Evolutionary conservation across 2,113 vertebrate genomes (phyloP), one percentile per base, ranked within the genome.

Genomic region (Lichenostomus cassidix): DNA sequence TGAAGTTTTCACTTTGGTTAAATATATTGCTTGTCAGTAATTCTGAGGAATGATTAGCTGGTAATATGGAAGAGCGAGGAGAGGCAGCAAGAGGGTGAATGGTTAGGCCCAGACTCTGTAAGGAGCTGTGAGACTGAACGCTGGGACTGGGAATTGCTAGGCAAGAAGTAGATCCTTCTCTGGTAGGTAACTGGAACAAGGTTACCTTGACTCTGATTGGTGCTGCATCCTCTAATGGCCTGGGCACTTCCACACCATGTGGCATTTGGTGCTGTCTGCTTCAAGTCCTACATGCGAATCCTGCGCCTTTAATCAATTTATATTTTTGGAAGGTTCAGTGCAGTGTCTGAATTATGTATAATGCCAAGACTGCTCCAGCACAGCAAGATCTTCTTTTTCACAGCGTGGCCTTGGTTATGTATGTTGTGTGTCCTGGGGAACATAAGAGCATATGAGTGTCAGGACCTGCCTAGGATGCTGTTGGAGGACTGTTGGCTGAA

Each of bases 381-480:
- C 67, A 68, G 15, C 29, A 74, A 42, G 20, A 27, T 69, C 10
- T 53, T 63, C 1, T 35, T 67, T 56, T 59, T 7, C 17, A 10
- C 35, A 41, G 17, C 12, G 24, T 53, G 37, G 22, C 13, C 42
- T 67, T 78, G 28, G 50, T 65, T 87, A 7, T 16, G 6, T 39
- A 5, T 35, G 21, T 21, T 80, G 10, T 42, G 25, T 89, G 42
- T 55, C 27, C 16, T 56, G 49, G 24, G 52, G 27, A 78, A 6
- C 8, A 2, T 14, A 10, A 41, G 18, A 58, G 11, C 1, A 0
- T 18, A 10, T 3, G 7, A 39, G 62, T 78, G 77, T 46, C 24
- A 44, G 15, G 42, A 69, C n/a, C 39, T 87, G 39, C 84, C 58
- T 37, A 1, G 44, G 65, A 10, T 53, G 65, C 29, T 55, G 15